Evolutionary conservation across 2,888 invertebrate genomes (phyloP), one percentile per base, ranked within the genome.

Genomic region (Hyposoter didymator): DNA sequence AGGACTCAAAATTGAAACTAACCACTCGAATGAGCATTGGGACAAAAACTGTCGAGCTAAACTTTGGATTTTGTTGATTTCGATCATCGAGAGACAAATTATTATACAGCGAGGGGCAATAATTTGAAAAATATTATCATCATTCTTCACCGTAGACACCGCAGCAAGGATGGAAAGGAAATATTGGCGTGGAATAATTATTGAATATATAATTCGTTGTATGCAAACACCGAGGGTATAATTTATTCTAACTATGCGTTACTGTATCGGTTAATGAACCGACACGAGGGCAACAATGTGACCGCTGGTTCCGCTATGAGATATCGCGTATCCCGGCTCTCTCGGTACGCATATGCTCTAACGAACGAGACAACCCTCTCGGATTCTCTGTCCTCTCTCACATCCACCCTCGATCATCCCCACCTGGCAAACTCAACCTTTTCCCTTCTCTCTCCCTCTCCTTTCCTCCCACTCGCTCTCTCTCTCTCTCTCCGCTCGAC

Each of bases 321-420:
- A 85, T 82, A 85, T 85, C 66, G 52, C 79, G 72, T 69, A 69
- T 81, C 62, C 67, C 45, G 62, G 66, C 28, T 72, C 49, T 73
- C 80, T 47, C 66, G 59, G 69, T 80, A 81, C 83, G 52, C 80
- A 78, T 80, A 85, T 78, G 80, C 85, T 74, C 67, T 49, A 52
- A 85, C 85, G 78, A 83, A 78, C 76, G 83, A 80, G 83, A 85
- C 85, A 80, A 73, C 76, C 62, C 79, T 80, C 83, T 80, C 80
- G 82, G 76, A 78, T 74, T 78, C 74, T 64, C 49, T 17, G 43
- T 64, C 64, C 72, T 74, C 62, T 28, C 49, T 52, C 72, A 10
- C n/a, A 69, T 64, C 66, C 47, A 70, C 35, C 64, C 76, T 64
- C 49, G 28, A 70, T 64, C 69, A 74, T 43, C 84, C 69, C 70